phyloP scores from a whole-genome alignment of 2,797 vertebrate species.

The Calcarius lapponicus region DNA sequence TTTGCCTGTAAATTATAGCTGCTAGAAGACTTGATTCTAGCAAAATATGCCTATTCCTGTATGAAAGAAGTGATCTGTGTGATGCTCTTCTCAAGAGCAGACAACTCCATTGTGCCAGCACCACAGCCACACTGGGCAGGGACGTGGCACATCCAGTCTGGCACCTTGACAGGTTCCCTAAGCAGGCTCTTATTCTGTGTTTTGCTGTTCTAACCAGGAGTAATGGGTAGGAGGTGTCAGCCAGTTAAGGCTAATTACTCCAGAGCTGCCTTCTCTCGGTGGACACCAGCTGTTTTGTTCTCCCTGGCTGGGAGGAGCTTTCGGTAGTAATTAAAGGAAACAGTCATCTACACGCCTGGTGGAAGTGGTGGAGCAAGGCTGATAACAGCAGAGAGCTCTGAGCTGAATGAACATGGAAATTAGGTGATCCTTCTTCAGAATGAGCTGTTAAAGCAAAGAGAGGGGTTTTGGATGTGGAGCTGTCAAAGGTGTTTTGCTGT shows the following conservation, averaged over 20 bases:
- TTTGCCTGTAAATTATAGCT: conserved; percentile 20
- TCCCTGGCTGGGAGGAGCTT: conserved; percentile 56
- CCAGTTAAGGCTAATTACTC: conserved; percentile 54
- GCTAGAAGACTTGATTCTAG: background rate
- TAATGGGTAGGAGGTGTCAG: conserved; percentile 47
- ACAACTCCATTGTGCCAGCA: background rate
- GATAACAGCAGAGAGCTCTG: conserved; percentile 29
- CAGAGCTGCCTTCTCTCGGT: background rate
- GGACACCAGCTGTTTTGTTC: conserved; percentile 52
- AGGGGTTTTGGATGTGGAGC: background rate
- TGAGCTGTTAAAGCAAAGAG: background rate
- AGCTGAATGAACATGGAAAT: conserved; percentile 42
- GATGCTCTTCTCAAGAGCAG: background rate
- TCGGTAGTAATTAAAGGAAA: conserved; percentile 48
- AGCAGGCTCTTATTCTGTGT: background rate
- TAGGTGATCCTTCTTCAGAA: conserved; percentile 22
- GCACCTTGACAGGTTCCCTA: background rate
- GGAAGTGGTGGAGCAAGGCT: conserved; percentile 31
- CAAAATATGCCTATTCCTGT: background rate
- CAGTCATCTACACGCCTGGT: conserved; percentile 3
- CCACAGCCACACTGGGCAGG: accelerated
- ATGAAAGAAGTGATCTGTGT: background rate
- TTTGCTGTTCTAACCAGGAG: conserved; percentile 20
- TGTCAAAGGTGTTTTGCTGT: background rate
- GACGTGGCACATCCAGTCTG: background rate